These are phyloP conservation scores for Epiblema foenella DNA, from an alignment of 2,888 invertebrate species.

Conservation along the genomic window DNA sequence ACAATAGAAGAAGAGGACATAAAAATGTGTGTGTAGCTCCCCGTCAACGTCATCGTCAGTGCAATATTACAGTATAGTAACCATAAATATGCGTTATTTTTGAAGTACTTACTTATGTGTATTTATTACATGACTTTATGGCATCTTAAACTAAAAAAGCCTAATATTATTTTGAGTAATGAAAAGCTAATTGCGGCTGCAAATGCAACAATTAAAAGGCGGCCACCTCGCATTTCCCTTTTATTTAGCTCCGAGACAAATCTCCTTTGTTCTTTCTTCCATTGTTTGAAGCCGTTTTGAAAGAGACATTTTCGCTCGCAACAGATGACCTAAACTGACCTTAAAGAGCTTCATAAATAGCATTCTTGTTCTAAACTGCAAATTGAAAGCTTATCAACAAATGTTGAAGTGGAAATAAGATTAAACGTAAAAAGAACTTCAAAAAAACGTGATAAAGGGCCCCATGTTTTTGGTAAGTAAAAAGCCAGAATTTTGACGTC, in stretches of 20 bases:
- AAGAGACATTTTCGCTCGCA: constrained; percentile 19
- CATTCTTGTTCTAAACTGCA: constrained; percentile 1
- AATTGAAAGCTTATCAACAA: constrained; percentile 5
- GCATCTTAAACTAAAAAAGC: neutral
- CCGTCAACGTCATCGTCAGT: neutral
- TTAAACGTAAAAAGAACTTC: neutral
- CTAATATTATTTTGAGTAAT: neutral
- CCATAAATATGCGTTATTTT: neutral
- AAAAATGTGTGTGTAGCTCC: neutral
- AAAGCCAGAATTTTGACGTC: too few species aligned
- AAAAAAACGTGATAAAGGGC: neutral
- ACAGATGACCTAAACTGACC: constrained; percentile 7
- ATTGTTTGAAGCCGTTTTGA: constrained; percentile 26
- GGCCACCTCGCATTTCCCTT: neutral
- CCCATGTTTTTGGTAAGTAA: too few species aligned
- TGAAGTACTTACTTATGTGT: neutral
- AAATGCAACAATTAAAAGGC: neutral
- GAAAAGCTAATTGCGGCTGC: neutral
- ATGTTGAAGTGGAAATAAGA: neutral
- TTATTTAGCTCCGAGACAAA: constrained; percentile 16
- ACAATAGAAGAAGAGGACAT: neutral
- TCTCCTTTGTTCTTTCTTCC: constrained; percentile 27
- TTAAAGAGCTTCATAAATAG: constrained; percentile 18
- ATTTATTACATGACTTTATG: too few species aligned
- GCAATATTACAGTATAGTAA: neutral